Evolutionary conservation across 2,888 invertebrate species (phyloP).

Genomic region (Abrostola triplasia): DNA sequence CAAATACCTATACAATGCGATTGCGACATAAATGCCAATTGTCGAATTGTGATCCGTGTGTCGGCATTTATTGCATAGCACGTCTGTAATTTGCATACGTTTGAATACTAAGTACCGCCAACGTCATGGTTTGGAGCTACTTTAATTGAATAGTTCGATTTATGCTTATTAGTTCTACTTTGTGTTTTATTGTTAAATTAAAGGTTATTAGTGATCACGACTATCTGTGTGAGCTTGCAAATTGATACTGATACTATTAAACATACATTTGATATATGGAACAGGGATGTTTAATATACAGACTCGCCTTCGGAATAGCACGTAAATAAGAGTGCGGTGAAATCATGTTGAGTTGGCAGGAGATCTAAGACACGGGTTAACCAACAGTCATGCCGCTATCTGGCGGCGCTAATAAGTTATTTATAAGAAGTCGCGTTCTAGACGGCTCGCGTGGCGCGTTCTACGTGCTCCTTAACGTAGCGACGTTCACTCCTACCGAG

Average conservation of each 20-base stretch:
- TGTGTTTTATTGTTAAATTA: conserved; percentile 64
- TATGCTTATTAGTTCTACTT: conserved; percentile 78
- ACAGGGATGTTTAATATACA: conserved; percentile 25
- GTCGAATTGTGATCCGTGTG: conserved; percentile 87
- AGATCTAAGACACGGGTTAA: conserved; percentile 57
- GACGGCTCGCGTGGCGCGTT: conserved; percentile 45
- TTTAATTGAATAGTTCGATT: conserved; percentile 87
- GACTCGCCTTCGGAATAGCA: conserved; percentile 24
- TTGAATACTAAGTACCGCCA: conserved; percentile 85
- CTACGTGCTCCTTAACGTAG: conserved; percentile 59
- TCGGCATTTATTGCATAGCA: conserved; percentile 88
- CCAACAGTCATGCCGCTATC: conserved; percentile 59
- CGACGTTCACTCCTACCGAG: conserved; percentile 34
- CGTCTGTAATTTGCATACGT: conserved; percentile 88
- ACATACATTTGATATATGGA: conserved; percentile 8
- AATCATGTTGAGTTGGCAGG: conserved; percentile 53
- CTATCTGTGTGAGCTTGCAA: conserved; percentile 7
- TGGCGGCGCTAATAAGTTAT: conserved; percentile 73
- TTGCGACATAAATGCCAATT: conserved; percentile 85
- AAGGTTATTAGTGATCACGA: conserved; percentile 24
- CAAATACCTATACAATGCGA: conserved; percentile 70
- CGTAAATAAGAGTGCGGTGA: conserved; percentile 37
- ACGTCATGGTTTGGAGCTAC: conserved; percentile 83
- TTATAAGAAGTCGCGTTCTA: conserved; percentile 71
- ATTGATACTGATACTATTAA: conserved; percentile 16